Conservation (phyloP, 2,113 vertebrate species). For the Otolemur garnettii region DNA sequence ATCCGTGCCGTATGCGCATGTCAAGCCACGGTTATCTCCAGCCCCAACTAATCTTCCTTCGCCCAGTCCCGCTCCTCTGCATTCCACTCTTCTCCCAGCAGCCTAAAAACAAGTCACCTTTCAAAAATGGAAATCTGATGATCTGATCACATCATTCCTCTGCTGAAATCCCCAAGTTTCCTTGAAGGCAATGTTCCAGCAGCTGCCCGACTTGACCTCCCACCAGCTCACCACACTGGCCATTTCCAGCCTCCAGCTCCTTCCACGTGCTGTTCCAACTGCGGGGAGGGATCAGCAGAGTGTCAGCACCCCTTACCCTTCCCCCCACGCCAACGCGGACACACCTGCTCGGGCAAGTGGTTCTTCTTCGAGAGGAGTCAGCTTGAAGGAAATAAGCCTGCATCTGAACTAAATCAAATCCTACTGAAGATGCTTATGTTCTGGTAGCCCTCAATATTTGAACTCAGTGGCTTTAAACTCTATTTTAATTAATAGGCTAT, state of each 20-base stretch:
- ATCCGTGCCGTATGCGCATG: background rate
- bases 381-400: background rate
- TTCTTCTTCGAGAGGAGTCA: background rate
- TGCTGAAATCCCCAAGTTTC: background rate
- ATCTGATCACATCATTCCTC: background rate
- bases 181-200: background rate
- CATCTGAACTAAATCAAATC: background rate
- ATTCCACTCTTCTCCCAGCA: background rate
- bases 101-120: background rate
- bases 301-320: background rate
- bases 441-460: background rate
- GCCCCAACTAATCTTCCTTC: background rate
- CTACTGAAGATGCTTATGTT: background rate
- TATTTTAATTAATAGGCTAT: background rate
- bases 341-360: background rate
- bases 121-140: slow-evolving; percentile 9
- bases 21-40: slow-evolving; percentile 3
- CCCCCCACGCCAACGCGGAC: background rate
- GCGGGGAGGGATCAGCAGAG: background rate
- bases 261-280: background rate
- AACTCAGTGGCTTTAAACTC: background rate
- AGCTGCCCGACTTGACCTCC: background rate
- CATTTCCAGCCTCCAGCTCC: background rate
- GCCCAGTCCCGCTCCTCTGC: slow-evolving; percentile 6
- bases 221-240: background rate